Evolutionary conservation across 2,797 vertebrate genomes (phyloP).

Genomic region (Pangasius larnaudii): DNA sequence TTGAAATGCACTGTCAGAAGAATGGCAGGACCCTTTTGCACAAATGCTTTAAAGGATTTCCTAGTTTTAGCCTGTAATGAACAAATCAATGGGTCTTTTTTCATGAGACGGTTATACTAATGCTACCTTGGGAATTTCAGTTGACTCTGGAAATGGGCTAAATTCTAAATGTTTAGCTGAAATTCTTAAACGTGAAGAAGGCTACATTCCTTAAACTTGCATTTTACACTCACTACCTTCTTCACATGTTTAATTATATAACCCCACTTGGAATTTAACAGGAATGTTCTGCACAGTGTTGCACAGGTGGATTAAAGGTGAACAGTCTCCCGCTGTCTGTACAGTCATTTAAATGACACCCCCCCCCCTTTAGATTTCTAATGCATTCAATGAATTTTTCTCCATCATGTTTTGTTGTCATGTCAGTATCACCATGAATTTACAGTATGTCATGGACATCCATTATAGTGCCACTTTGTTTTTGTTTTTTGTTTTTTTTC

Average conservation of each 20-base stretch:
- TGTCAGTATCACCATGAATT: constrained; percentile 32
- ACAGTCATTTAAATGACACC: not conserved
- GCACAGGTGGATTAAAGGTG: not conserved
- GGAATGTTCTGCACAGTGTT: constrained; percentile 34
- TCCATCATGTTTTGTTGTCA: constrained; percentile 3
- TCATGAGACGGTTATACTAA: not conserved
- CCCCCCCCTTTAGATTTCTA: not conserved
- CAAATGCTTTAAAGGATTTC: constrained; percentile 21
- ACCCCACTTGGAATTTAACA: constrained; percentile 14
- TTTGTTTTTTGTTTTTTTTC: constrained; percentile 52
- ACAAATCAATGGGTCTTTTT: not conserved
- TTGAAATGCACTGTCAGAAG: constrained; percentile 5
- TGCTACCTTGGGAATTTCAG: not conserved
- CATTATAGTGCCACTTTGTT: constrained; percentile 58
- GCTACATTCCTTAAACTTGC: constrained; percentile 5
- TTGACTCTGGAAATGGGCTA: not conserved
- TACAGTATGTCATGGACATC: constrained; percentile 36
- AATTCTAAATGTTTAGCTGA: constrained; percentile 3
- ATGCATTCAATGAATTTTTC: constrained; percentile 29
- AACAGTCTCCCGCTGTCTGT: not conserved
- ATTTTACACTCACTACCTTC: not conserved
- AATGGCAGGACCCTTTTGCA: constrained; percentile 12
- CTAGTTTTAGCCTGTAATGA: not conserved
- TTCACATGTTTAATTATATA: not conserved
- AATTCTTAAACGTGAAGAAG: constrained; percentile 17